phyloP scores from a whole-genome alignment of 2,113 vertebrate genomes.

The Strix aluco region DNA sequence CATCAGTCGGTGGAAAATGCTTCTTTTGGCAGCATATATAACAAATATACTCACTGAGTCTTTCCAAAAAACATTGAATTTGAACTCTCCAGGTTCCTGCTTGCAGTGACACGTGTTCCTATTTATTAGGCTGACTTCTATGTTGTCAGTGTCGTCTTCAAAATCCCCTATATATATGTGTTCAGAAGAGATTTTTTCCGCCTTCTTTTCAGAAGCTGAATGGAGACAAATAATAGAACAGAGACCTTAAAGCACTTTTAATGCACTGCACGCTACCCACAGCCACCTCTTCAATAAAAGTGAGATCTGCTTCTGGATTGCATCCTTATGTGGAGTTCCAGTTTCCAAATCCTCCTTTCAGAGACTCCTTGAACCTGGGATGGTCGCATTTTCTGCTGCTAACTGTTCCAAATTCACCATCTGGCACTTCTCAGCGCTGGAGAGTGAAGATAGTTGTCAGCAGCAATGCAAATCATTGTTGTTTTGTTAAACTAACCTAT shows the following conservation, averaged over 20 bases:
- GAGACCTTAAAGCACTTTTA: not conserved
- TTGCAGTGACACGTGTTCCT: not conserved
- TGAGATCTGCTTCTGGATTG: conserved; percentile 52
- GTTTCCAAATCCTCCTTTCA: conserved; percentile 72
- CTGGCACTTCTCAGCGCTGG: conserved; percentile 74
- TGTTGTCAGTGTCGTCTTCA: not conserved
- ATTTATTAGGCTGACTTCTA: not conserved
- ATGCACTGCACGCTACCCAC: not conserved
- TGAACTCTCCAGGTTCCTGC: not conserved
- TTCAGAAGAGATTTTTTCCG: not conserved
- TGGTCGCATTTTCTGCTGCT: conserved; percentile 69
- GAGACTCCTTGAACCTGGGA: conserved; percentile 65
- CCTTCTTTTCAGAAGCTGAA: not conserved
- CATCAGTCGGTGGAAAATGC: not conserved
- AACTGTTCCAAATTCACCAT: conserved; percentile 74
- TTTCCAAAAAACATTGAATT: not conserved
- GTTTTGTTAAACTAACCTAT: conserved; percentile 57
- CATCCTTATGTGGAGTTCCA: conserved; percentile 55
- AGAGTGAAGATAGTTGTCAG: conserved; percentile 74
- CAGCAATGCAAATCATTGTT: conserved; percentile 75
- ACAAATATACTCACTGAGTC: not conserved
- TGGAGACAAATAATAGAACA: not conserved
- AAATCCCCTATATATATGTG: not conserved
- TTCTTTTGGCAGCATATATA: not conserved
- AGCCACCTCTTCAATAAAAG: conserved; percentile 27